A percentile compares a stretch with the other conserved stretches of the same genome.
Evolutionary conservation across 2,113 vertebrate species (phyloP).

Genomic region (Alces alces): DNA sequence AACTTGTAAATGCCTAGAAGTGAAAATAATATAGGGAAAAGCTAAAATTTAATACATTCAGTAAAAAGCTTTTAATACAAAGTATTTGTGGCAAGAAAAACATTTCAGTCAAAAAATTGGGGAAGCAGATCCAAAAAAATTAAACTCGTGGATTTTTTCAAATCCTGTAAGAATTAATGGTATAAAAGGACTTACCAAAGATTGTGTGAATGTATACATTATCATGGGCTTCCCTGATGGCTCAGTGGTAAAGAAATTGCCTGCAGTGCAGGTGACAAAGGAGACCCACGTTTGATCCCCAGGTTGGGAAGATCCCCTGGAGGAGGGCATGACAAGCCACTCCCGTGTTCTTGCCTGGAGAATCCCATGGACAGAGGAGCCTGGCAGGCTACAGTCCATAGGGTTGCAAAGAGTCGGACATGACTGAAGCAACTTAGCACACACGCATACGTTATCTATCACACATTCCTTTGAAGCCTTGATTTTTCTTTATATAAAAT

Average conservation of each 20-base stretch:
- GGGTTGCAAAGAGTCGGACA: neutral
- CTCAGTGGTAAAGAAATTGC: neutral
- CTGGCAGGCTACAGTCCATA: neutral
- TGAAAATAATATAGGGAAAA: neutral
- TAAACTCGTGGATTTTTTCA: neutral
- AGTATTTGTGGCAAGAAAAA: neutral
- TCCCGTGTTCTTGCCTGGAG: neutral
- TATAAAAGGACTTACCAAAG: neutral
- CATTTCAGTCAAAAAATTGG: neutral
- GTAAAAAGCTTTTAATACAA: neutral
- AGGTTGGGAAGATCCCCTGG: neutral
- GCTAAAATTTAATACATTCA: neutral
- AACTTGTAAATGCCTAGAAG: slow-evolving; percentile 20
- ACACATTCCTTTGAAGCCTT: neutral
- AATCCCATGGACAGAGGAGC: neutral
- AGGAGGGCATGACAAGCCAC: neutral
- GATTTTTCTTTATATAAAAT: neutral
- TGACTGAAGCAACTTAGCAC: neutral
- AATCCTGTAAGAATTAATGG: neutral
- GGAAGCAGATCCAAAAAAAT: neutral
- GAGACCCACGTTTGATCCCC: neutral
- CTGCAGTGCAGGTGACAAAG: neutral
- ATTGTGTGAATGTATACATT: neutral
- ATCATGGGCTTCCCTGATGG: neutral
- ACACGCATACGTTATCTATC: neutral